Evolutionary conservation across 1,140 invertebrate genomes (phyloP).

Genomic region (Conopomorpha cramerella): DNA sequence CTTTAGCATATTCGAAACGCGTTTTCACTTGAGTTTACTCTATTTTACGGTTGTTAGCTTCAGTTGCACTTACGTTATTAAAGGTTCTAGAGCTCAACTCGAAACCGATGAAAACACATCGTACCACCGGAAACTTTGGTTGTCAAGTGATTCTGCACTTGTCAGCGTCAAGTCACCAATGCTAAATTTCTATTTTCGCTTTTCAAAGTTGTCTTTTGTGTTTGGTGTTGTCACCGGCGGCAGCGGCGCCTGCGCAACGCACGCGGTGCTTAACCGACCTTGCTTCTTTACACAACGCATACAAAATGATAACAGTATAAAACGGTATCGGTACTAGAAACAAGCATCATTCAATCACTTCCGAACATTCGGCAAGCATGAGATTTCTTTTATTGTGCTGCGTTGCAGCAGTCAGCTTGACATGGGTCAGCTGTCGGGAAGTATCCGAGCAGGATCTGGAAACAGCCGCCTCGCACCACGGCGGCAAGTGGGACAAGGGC

Average conservation of each 20-base stretch:
- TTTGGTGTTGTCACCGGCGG: slow-evolving; percentile 23
- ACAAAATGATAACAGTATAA: slow-evolving; percentile 45
- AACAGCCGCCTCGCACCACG: slow-evolving; percentile 55
- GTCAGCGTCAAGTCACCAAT: neutral
- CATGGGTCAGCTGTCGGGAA: slow-evolving; percentile 32
- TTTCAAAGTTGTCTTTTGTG: no score
- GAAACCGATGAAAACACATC: no score
- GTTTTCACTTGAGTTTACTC: no score
- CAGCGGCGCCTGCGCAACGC: slow-evolving; percentile 24
- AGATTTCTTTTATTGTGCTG: slow-evolving; percentile 32
- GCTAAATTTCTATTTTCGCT: neutral
- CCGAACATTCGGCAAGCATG: slow-evolving; percentile 24
- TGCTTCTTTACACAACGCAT: slow-evolving; percentile 38
- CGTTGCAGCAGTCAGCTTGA: slow-evolving; percentile 30
- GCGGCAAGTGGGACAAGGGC: slow-evolving; percentile 63
- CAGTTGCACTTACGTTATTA: no score
- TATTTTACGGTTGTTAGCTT: no score
- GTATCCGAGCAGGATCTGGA: slow-evolving; percentile 45
- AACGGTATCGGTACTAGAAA: slow-evolving; percentile 19
- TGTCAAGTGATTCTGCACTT: no score
- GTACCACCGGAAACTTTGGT: no score
- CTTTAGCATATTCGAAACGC: no score
- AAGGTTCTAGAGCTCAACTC: no score
- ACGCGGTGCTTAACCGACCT: slow-evolving; percentile 28
- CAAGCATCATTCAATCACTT: slow-evolving; percentile 34